Evolutionary conservation across 2,888 invertebrate genomes (phyloP).

Genomic region (Epinotia nisella): DNA sequence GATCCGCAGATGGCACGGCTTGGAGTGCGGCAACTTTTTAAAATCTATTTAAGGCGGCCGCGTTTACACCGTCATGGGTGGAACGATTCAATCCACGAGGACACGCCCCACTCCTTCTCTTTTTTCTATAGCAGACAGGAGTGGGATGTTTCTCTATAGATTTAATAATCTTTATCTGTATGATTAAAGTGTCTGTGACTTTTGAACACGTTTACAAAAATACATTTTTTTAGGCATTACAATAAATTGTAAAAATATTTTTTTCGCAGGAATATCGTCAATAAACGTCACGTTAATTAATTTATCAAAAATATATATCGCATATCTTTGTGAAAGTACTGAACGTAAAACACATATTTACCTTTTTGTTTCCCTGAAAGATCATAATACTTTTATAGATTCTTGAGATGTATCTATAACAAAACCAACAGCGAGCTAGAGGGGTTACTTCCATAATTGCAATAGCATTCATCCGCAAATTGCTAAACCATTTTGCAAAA

Average conservation of each 20-base stretch:
- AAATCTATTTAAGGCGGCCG: conserved; percentile 57
- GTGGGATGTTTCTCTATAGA: too few species aligned
- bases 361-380: not conserved
- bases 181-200: too few species aligned
- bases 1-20: conserved; percentile 60
- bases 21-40: conserved; percentile 57
- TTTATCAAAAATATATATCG: too few species aligned
- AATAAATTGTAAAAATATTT: too few species aligned
- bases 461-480: conserved; percentile 32
- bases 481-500: conserved; percentile 42
- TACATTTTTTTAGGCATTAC: too few species aligned
- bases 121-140: too few species aligned
- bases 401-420: conserved; percentile 15
- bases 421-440: conserved; percentile 11
- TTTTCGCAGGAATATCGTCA: too few species aligned
- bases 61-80: conserved; percentile 21
- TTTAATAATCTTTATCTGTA: too few species aligned
- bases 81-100: too few species aligned
- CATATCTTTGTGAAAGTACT: not conserved
- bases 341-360: not conserved
- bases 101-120: too few species aligned
- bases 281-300: too few species aligned
- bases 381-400: not conserved
- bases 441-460: conserved; percentile 25
- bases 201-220: too few species aligned